Conservation (phyloP, 1,140 invertebrate genomes). For the Drosophila kepulauana region DNA sequence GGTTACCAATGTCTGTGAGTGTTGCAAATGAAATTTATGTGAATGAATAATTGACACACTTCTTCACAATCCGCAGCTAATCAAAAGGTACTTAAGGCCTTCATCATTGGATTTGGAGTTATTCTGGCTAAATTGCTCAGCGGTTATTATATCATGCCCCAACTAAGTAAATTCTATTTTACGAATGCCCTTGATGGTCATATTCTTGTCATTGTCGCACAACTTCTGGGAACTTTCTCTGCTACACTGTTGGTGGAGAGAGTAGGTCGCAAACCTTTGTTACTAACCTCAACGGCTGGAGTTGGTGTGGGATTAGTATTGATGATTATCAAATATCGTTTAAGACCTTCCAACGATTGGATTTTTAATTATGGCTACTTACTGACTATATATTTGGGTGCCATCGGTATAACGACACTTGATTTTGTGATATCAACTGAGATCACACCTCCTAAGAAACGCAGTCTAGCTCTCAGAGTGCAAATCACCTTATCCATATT, state of each 20-base stretch:
- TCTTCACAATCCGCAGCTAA: slow-evolving; percentile 10
- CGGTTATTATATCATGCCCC: slow-evolving; percentile 82
- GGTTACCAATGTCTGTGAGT: slow-evolving; percentile 48
- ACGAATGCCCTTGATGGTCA: slow-evolving; percentile 86
- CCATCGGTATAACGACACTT: slow-evolving; percentile 43
- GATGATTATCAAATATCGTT: slow-evolving; percentile 19
- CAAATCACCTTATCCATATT: not conserved
- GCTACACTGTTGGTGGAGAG: slow-evolving; percentile 85
- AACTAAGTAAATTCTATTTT: slow-evolving; percentile 87
- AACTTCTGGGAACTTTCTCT: slow-evolving; percentile 85
- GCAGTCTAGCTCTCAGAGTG: slow-evolving; percentile 2
- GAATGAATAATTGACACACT: not conserved
- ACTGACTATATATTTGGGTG: slow-evolving; percentile 44
- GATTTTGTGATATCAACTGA: not conserved
- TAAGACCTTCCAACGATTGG: not conserved
- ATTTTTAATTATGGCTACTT: slow-evolving; percentile 40
- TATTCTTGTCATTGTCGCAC: slow-evolving; percentile 90
- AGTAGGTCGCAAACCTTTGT: slow-evolving; percentile 79
- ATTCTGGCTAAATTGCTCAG: slow-evolving; percentile 83
- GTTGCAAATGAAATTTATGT: not conserved
- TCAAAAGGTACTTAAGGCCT: slow-evolving; percentile 42
- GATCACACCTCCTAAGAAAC: slow-evolving; percentile 17
- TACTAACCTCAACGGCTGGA: slow-evolving; percentile 43
- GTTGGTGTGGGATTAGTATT: slow-evolving; percentile 28
- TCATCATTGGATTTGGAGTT: slow-evolving; percentile 49